Conservation (phyloP, 92 coral and sea anemone genomes). For the Palythoa caribaeorum region DNA sequence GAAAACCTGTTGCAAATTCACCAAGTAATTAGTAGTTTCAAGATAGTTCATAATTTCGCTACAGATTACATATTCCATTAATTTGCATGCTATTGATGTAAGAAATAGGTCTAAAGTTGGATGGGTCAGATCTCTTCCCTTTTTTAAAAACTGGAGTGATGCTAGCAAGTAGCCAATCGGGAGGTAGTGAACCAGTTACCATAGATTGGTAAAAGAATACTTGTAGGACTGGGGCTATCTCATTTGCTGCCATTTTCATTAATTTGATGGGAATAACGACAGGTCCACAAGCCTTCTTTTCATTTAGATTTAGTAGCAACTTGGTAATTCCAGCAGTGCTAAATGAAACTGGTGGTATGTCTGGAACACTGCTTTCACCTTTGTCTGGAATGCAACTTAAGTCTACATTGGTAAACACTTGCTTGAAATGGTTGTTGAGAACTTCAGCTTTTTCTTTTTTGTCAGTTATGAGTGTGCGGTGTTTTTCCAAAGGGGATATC, state of each 20-base stretch:
- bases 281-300: neutral
- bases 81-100: constrained; percentile 14
- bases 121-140: neutral
- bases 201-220: neutral
- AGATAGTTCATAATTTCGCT: neutral
- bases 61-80: constrained; percentile 5
- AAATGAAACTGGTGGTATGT: neutral
- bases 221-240: neutral
- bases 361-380: neutral
- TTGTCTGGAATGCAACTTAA: neutral
- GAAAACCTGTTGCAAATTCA: constrained; percentile 13
- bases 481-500: neutral
- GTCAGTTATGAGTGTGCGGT: neutral
- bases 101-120: constrained; percentile 13
- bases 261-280: neutral
- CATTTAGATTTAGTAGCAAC: neutral
- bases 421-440: neutral
- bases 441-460: neutral
- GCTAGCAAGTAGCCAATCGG: constrained; percentile 2
- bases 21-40: neutral
- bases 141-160: neutral
- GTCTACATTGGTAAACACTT: neutral
- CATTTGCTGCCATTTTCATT: neutral
- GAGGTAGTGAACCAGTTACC: neutral
- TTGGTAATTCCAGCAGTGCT: neutral